Conservation (phyloP, 2,797 vertebrate genomes). For the Cossypha dichroa region DNA sequence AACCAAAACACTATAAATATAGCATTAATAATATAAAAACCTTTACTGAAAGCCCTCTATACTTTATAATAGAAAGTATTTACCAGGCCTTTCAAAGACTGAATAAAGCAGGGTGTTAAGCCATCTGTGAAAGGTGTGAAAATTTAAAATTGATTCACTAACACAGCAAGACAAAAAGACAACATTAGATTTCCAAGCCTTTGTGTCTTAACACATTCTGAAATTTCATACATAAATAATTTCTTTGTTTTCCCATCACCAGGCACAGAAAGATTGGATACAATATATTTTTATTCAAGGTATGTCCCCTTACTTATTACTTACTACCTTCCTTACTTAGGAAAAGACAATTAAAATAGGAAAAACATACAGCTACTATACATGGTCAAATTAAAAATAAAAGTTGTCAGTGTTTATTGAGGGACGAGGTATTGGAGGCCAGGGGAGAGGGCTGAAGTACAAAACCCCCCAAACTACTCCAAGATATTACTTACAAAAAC, state of each 20-base stretch:
- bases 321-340: not conserved
- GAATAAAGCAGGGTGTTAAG: not conserved
- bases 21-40: not conserved
- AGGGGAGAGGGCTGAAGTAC: not conserved
- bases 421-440: accelerated
- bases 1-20: not conserved
- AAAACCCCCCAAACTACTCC: not conserved
- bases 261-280: not conserved
- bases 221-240: not conserved
- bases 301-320: not conserved
- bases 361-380: not conserved
- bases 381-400: not conserved
- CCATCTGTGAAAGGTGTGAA: not conserved
- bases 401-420: not conserved
- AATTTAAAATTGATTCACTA: conserved; percentile 3
- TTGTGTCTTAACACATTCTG: not conserved
- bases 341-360: not conserved
- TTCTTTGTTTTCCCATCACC: not conserved
- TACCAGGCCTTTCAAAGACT: not conserved
- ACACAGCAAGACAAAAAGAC: not conserved
- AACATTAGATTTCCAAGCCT: not conserved
- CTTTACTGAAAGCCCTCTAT: not conserved
- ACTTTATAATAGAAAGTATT: not conserved
- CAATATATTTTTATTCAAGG: not conserved
- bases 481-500: not conserved